Base-by-base conservation (phyloP, 2,888 invertebrate genomes). In the Palloptera scutellata region DNA sequence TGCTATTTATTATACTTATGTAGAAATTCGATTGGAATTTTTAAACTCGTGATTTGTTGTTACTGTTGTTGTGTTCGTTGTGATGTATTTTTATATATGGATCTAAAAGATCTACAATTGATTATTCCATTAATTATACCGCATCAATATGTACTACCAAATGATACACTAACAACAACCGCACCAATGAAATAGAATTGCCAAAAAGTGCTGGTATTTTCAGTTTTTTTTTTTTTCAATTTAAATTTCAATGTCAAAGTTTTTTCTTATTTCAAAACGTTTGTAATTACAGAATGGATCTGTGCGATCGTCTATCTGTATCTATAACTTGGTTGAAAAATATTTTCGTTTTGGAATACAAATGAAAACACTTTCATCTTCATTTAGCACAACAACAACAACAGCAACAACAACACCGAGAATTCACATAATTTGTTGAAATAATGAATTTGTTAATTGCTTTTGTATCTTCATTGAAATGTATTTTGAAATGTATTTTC, bases 171-270 rank as follows among this genome's bases (percentile, higher is more conserved):
- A 45, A 58, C 61, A 61, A 61, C 61, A 64, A 67, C 13, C 6
- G 19, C 19, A 48, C 30, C 48, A 45, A 48, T 58, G 42, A 55
- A 48, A 63, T n/a, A 59, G 52, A 42, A 62, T 17, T 61, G 57
- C 9, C 12, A 41, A 11, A 57, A 55, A 48, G 60, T 64, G 54
- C 51, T 61, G 63, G 61, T 60, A 15, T 53, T 42, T 42, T 17
- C 61, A 61, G 61, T 64, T 68, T 71, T 30, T 30, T 30, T 64
- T 64, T 61, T 41, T 61, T 68, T 65, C n/a, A n/a, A n/a, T 42
- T 42, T 17, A 64, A 64, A 63, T 64, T 68, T 71, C 69, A 71
- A 69, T 71, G 71, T 71, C 71, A 71, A 68, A 66, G 61, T 45
- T 43, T 64, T 43, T 64, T 66, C 15, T 20, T 45, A 30, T 12